Evolutionary conservation across 2,113 vertebrate species (phyloP), one percentile per base, ranked within the genome.

Genomic region (Galemys pyrenaicus): DNA sequence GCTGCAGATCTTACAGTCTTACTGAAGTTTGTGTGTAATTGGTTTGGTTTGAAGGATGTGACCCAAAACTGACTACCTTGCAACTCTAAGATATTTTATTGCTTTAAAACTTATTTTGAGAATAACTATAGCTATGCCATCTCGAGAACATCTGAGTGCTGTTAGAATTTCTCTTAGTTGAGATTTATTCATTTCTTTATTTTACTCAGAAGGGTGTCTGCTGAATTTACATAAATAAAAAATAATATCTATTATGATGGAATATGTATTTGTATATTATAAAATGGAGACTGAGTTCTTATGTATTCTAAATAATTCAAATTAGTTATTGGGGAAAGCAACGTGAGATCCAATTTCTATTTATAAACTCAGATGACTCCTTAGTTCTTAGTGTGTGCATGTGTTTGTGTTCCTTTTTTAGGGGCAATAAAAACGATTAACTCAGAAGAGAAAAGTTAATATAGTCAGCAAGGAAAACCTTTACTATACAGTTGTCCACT

Each of bases 81-180:
- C 19, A 86, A 70, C n/a, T 92, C 62, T 91, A 89, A 86, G 26
- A 41, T 87, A 68, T 67, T 88, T 96, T 95, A 92, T 65, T 86
- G 75, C 32, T 94, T 95, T 95, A 56, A 85, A 86, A 93, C 65
- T 79, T 89, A 54, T 71, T 91, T 90, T 71, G 82, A 95, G 67
- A 88, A 10, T 41, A 65, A 82, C n/a, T 84, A 49, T 35, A 41
- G 20, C 11, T 64, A 24, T 71, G 70, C 82, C 22, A 56, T 56
- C 54, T 56, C 35, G 78, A 49, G 35, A 81, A 87, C 32, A 68
- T 87, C 28, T 92, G 64, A 89, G 24, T 74, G 44, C 20, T 86
- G 6, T 79, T 49, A 83, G 54, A 91, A 82, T 60, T 75, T 77
- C 16, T 77, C 41, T 82, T 79, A 89, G 46, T 6, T 58, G n/a